Base-by-base conservation (phyloP, 2,797 vertebrate species). In the Todus mexicanus region DNA sequence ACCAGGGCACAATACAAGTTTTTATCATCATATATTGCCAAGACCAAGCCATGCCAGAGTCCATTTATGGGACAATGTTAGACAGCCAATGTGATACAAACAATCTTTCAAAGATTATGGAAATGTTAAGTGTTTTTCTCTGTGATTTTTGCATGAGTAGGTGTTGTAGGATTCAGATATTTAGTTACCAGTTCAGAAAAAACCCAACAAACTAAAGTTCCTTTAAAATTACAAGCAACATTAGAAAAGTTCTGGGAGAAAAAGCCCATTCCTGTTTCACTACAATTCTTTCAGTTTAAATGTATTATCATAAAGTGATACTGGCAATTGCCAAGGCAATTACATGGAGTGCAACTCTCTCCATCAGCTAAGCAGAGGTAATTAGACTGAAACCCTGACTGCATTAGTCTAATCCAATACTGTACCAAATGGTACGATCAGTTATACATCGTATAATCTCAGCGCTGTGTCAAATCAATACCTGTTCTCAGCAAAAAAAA, bases 331-430 rank as follows among this genome's bases (percentile, higher is more conserved):
- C 69, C 74, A 87, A 93, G 63, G 35, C 59, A 78, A 59, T 94
- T 92, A 80, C 75, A 84, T 25, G 47, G 78, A 90, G 69, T 91
- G 86, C 78, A 84, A 81, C 83, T 87, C 77, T 76, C 59, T 78
- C 77, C 91, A 89, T 94, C 94, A 86, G 87, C 60, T 92, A 18
- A 79, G 60, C 37, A 92, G 91, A 63, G 10, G 4, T 92, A 93
- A 96, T 96, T 95, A 82, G 89, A 94, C 95, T 89, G 89, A 83
- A 94, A 96, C 90, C 53, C 71, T 92, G 70, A 50, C 48, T 89
- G 84, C 89, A 89, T 91, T 91, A 94, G 87, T 88, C 81, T 94
- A 96, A 96, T 96, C 72, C 87, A 93, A 95, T 96, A 89, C 84
- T 74, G n/a, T 57, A 82, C 57, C 14, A 6, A 95, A 93, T 64